These are phyloP conservation scores for Pangasius krempfi DNA, from an alignment of 2,797 vertebrate genomes.

Conservation along the genomic window DNA sequence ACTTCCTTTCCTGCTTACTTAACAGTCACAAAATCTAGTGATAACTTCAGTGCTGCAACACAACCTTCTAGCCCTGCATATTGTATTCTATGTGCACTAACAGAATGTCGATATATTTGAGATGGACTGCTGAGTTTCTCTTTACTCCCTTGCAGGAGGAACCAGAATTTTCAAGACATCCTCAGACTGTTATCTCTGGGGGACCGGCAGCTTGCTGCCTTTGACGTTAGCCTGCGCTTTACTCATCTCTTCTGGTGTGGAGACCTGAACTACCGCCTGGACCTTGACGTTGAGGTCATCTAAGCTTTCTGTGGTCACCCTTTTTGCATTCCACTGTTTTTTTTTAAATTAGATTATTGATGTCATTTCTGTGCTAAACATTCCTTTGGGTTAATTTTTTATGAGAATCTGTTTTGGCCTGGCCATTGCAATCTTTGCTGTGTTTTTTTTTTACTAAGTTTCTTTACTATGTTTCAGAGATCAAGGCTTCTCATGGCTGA, in stretches of 20 bases:
- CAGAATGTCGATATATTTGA: background rate
- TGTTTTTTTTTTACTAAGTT: background rate
- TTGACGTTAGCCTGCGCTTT: conserved; percentile 83
- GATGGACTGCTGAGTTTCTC: background rate
- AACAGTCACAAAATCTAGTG: background rate
- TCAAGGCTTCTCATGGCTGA: background rate
- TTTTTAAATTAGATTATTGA: background rate
- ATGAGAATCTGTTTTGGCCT: background rate
- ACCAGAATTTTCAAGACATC: conserved; percentile 84
- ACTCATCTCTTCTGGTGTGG: conserved; percentile 85
- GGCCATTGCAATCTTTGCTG: background rate
- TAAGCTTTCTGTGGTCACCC: background rate
- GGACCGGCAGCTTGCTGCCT: conserved; percentile 76
- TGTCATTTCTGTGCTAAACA: background rate
- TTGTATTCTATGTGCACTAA: background rate
- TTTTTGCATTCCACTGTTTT: background rate
- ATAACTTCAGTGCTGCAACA: background rate
- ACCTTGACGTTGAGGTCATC: conserved; percentile 80
- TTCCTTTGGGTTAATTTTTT: background rate
- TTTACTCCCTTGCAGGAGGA: conserved; percentile 71
- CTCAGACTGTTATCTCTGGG: conserved; percentile 81
- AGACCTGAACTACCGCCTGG: conserved; percentile 84
- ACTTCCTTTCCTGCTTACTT: background rate
- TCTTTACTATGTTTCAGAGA: conserved; percentile 5
- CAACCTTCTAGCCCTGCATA: background rate